These are phyloP conservation scores for Hippoglossus hippoglossus DNA, from an alignment of 2,797 vertebrate genomes.

Conservation along the genomic window DNA sequence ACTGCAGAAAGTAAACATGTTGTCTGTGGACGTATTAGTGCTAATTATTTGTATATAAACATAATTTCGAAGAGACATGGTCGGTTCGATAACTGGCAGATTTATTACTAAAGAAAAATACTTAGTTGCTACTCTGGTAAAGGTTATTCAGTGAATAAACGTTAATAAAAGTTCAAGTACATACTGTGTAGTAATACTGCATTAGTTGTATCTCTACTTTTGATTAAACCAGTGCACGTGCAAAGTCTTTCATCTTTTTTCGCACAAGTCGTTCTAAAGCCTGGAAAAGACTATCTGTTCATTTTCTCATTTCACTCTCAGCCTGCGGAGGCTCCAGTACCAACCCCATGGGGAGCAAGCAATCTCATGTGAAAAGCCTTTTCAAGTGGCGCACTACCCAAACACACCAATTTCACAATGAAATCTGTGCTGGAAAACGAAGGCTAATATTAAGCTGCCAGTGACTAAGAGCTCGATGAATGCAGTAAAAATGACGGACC, in stretches of 20 bases:
- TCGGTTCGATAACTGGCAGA: neutral
- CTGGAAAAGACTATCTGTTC: slow-evolving; percentile 6
- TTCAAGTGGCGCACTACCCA: slow-evolving; percentile 51
- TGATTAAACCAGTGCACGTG: neutral
- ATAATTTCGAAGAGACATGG: neutral
- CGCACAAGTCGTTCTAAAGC: slow-evolving; percentile 10
- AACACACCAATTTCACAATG: slow-evolving; percentile 43
- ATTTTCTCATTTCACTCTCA: slow-evolving; percentile 30
- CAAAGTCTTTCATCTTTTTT: neutral
- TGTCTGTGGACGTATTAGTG: neutral
- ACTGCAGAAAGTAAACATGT: neutral
- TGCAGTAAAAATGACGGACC: slow-evolving; percentile 14
- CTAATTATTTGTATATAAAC: too few species aligned
- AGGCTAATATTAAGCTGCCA: slow-evolving; percentile 12
- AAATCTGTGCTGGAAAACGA: neutral
- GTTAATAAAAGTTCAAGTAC: neutral
- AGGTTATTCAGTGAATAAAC: neutral
- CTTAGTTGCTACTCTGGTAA: neutral
- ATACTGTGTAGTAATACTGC: neutral
- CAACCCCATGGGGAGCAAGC: slow-evolving; percentile 36
- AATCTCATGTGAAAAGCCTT: slow-evolving; percentile 56
- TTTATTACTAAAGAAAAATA: neutral
- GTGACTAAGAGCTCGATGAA: slow-evolving; percentile 9
- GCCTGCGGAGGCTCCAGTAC: slow-evolving; percentile 30
- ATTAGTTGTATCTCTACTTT: neutral